Conservation (phyloP, 2,113 vertebrate species). For the Bolborhynchus lineola region DNA sequence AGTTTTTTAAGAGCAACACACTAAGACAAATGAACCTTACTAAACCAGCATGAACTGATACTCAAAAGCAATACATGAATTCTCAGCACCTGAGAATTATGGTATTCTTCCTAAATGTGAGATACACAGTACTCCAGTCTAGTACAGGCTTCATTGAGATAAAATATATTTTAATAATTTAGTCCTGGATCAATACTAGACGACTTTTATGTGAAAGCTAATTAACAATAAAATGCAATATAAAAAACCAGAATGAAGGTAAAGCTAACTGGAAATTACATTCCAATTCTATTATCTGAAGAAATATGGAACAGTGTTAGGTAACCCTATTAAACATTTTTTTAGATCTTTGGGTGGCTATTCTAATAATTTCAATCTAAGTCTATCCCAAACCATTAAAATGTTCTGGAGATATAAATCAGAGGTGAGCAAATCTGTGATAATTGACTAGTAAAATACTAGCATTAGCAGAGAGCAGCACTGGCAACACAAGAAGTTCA, state of each 20-base stretch:
- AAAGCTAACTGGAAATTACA: background rate
- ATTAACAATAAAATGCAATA: background rate
- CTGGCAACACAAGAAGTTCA: background rate
- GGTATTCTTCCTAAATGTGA: background rate
- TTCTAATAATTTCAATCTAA: background rate
- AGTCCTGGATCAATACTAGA: background rate
- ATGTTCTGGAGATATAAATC: background rate
- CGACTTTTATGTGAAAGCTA: background rate
- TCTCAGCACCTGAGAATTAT: background rate
- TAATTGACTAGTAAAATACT: background rate
- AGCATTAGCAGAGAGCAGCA: background rate
- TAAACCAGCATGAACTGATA: background rate
- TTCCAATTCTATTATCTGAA: background rate
- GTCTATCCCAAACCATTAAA: background rate
- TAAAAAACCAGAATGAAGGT: background rate
- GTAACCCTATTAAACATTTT: background rate
- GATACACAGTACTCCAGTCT: background rate
- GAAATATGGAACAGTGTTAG: background rate
- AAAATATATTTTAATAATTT: background rate
- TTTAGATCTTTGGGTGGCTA: background rate
- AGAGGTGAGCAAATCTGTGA: background rate
- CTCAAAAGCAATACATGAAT: background rate
- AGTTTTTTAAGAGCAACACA: background rate
- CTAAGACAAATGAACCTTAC: background rate
- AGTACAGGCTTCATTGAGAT: background rate